phyloP scores from a whole-genome alignment of 2,797 vertebrate genomes.

The Melanotaenia boesemani region DNA sequence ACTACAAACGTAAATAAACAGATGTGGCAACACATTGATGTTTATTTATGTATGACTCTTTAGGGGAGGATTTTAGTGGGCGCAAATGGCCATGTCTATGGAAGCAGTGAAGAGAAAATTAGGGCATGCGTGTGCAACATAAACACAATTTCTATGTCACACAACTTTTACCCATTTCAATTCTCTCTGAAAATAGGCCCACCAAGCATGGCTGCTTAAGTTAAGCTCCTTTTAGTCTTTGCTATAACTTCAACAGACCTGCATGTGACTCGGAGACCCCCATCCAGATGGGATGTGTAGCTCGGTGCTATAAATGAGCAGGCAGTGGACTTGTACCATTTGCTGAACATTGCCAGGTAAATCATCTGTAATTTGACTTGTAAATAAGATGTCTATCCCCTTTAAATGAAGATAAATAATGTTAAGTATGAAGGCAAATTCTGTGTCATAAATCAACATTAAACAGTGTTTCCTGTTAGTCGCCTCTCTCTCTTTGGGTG shows the following conservation, averaged over 20 bases:
- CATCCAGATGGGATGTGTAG: constrained; percentile 20
- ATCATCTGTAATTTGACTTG: constrained; percentile 70
- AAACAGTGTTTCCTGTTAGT: constrained; percentile 48
- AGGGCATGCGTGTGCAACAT: constrained; percentile 39
- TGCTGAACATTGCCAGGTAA: constrained; percentile 44
- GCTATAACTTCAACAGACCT: constrained; percentile 33
- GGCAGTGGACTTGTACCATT: constrained; percentile 7
- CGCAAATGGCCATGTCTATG: constrained; percentile 61
- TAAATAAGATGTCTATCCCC: constrained; percentile 67
- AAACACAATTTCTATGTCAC: constrained; percentile 22
- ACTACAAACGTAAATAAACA: constrained; percentile 10
- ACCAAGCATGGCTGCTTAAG: constrained; percentile 65
- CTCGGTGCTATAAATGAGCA: neutral
- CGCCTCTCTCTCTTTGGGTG: constrained; percentile 24
- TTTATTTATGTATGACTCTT: constrained; percentile 62
- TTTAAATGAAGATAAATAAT: constrained; percentile 74
- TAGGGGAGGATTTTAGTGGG: constrained; percentile 63
- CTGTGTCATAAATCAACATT: constrained; percentile 76
- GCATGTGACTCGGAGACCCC: constrained; percentile 29
- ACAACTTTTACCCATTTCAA: constrained; percentile 23
- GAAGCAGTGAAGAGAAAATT: constrained; percentile 70
- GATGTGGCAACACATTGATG: constrained; percentile 31
- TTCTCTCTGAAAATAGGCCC: constrained; percentile 65
- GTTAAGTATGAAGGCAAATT: constrained; percentile 53
- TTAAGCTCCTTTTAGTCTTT: constrained; percentile 67